Evolutionary conservation across 2,113 vertebrate species (phyloP).

Genomic region (Acrocephalus arundinaceus): DNA sequence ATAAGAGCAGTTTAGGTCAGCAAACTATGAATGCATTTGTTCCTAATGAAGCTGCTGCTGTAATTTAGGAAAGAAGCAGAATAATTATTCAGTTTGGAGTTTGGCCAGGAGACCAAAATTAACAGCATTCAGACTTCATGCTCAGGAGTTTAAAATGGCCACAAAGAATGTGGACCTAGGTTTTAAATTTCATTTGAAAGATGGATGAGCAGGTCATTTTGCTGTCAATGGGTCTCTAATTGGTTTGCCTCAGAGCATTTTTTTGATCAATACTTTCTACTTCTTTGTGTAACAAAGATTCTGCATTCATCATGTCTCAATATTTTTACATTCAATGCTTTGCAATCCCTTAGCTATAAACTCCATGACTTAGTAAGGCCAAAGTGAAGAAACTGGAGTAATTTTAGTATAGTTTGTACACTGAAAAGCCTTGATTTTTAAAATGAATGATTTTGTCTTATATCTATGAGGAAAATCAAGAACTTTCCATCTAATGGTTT

Average conservation of each 20-base stretch:
- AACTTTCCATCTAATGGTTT: neutral
- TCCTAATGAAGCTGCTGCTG: constrained; percentile 12
- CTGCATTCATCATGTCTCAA: neutral
- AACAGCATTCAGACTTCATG: neutral
- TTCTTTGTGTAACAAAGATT: neutral
- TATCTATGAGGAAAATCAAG: neutral
- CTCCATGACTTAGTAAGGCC: neutral
- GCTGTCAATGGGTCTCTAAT: neutral
- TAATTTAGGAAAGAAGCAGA: constrained; percentile 20
- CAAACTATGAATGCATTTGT: constrained; percentile 12
- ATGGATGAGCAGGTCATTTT: constrained; percentile 2
- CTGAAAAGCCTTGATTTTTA: neutral
- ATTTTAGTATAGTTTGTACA: neutral
- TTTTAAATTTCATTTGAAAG: neutral
- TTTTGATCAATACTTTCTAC: constrained; percentile 20
- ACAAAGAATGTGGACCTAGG: neutral
- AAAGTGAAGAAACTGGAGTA: neutral
- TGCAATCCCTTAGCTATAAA: neutral
- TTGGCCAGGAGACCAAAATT: constrained; percentile 10
- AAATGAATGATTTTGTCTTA: neutral
- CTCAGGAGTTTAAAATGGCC: neutral
- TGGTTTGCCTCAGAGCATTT: neutral
- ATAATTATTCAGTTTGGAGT: constrained; percentile 6
- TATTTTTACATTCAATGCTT: neutral
- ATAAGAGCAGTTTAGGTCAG: constrained; percentile 36